Conservation (phyloP, 2,888 invertebrate genomes). For the Sialis lutaria region DNA sequence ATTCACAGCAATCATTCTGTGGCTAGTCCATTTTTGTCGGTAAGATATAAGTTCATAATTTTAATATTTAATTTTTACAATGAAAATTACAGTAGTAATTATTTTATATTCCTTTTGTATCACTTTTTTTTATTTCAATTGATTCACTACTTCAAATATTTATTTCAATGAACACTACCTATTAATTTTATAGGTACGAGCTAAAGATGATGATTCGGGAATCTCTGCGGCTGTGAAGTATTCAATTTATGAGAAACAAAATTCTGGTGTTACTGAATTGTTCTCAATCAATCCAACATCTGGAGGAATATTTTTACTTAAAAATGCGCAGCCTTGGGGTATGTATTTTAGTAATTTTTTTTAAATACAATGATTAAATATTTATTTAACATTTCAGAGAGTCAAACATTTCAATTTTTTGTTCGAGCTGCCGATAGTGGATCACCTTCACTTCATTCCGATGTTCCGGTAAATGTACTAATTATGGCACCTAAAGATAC, state of each 20-base stretch:
- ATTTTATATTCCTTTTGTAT: too few species aligned
- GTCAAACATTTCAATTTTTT: conserved; percentile 72
- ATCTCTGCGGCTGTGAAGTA: conserved; percentile 54
- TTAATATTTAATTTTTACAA: too few species aligned
- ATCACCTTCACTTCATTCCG: conserved; percentile 51
- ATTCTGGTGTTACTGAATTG: conserved; percentile 41
- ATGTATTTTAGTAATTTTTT: conserved; percentile 9
- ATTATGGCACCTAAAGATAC: conserved; percentile 51
- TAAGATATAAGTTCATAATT: conserved; percentile 15
- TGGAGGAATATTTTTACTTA: conserved; percentile 53
- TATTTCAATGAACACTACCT: too few species aligned
- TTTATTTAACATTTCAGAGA: conserved; percentile 31
- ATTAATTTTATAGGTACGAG: conserved; percentile 32
- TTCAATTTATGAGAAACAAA: conserved; percentile 54
- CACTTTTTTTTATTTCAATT: too few species aligned
- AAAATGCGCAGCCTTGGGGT: conserved; percentile 36
- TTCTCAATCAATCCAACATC: conserved; percentile 58
- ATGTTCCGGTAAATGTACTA: conserved; percentile 66
- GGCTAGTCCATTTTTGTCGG: conserved; percentile 39
- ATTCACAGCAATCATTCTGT: conserved; percentile 40
- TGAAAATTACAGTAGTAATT: too few species aligned
- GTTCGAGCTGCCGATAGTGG: conserved; percentile 77
- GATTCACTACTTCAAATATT: too few species aligned
- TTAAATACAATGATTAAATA: neutral
- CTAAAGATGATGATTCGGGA: conserved; percentile 65